Evolutionary conservation across 2,113 vertebrate species (phyloP).

Genomic region (Nettapus auritus): DNA sequence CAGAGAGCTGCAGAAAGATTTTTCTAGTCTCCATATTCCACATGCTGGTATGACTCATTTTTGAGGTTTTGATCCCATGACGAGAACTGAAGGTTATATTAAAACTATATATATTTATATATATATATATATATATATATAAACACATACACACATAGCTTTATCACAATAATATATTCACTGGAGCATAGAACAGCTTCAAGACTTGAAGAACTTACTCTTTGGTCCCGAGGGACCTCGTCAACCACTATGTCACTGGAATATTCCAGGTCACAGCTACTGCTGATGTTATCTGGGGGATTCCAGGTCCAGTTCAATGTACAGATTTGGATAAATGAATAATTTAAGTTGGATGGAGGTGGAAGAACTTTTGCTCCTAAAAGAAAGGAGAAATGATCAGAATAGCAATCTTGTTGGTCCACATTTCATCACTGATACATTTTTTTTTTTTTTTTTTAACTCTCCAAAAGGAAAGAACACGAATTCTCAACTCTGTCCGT

Average conservation of each 20-base stretch:
- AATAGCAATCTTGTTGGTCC: not conserved
- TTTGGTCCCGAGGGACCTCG: not conserved
- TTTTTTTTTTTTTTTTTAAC: not conserved
- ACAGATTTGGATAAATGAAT: conserved; percentile 26
- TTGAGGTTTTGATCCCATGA: not conserved
- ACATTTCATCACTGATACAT: not conserved
- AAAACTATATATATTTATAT: not conserved
- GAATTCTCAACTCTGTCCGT: not conserved
- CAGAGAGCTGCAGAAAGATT: not conserved
- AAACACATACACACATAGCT: not conserved
- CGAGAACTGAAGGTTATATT: not conserved
- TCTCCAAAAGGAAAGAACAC: not conserved
- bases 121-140: not conserved
- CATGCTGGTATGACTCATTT: not conserved
- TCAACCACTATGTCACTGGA: not conserved
- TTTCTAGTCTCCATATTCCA: not conserved
- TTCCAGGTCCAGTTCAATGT: conserved; percentile 48
- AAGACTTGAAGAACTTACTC: not conserved
- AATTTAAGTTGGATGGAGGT: conserved; percentile 34
- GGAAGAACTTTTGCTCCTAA: conserved; percentile 9
- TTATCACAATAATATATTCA: not conserved
- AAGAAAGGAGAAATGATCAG: not conserved
- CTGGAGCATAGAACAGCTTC: not conserved
- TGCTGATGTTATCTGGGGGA: not conserved
- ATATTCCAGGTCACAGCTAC: conserved; percentile 32